phyloP scores from a whole-genome alignment of 2,113 vertebrate species.

The Dromiciops gliroides region DNA sequence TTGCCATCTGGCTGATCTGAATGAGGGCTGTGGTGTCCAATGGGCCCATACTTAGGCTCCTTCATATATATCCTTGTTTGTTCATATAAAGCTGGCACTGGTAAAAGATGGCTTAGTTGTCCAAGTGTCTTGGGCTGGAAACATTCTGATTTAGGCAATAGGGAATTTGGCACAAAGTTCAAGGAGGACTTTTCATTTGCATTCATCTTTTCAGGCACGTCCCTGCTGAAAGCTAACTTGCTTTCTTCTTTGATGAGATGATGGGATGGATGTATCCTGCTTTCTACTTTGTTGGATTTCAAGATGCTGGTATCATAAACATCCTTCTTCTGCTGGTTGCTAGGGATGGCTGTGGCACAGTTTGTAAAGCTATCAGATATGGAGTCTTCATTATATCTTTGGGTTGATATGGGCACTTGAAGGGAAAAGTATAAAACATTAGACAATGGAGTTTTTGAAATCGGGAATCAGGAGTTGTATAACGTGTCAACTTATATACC shows the following conservation, averaged over 20 bases:
- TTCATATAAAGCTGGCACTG: slow-evolving; percentile 85
- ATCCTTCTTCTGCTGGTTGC: slow-evolving; percentile 86
- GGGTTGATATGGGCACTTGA: slow-evolving; percentile 74
- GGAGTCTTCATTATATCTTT: slow-evolving; percentile 79
- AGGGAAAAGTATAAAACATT: slow-evolving; percentile 42
- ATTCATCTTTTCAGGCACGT: slow-evolving; percentile 72
- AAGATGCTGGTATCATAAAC: slow-evolving; percentile 74
- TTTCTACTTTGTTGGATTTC: slow-evolving; percentile 76
- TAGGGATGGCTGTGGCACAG: slow-evolving; percentile 76
- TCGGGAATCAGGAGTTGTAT: background rate
- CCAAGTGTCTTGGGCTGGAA: slow-evolving; percentile 83
- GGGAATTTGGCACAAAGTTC: slow-evolving; percentile 75
- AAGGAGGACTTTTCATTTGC: slow-evolving; percentile 73
- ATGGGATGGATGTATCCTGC: slow-evolving; percentile 74
- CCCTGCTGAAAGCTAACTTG: slow-evolving; percentile 80
- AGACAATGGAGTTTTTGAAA: background rate
- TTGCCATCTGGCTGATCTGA: slow-evolving; percentile 65
- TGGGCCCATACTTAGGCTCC: slow-evolving; percentile 80
- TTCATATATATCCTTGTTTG: slow-evolving; percentile 84
- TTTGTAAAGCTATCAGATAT: slow-evolving; percentile 79
- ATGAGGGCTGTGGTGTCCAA: slow-evolving; percentile 53
- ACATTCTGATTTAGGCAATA: slow-evolving; percentile 83
- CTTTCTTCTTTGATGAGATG: slow-evolving; percentile 81
- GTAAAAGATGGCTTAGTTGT: slow-evolving; percentile 82
- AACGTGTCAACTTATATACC: background rate